phyloP scores from a whole-genome alignment of 2,113 vertebrate genomes.

The Paradoxurus hermaphroditus region DNA sequence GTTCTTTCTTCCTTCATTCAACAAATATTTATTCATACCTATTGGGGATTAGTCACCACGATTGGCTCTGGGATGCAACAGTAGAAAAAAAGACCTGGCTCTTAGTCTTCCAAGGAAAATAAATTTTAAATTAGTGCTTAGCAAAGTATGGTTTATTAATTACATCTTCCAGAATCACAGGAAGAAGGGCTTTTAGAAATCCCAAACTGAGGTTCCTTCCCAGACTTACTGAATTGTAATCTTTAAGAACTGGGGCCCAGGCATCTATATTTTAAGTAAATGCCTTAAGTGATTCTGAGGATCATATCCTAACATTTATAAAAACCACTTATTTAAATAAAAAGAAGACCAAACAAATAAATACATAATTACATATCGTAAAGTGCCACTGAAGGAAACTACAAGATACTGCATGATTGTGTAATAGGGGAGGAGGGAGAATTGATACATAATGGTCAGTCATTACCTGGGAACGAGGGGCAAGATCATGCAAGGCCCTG shows the following conservation, averaged over 20 bases:
- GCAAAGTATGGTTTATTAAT: not conserved
- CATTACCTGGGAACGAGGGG: not conserved
- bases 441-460: not conserved
- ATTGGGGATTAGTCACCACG: not conserved
- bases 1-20: not conserved
- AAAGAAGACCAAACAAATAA: not conserved
- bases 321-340: not conserved
- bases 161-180: not conserved
- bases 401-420: not conserved
- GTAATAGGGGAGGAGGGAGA: not conserved
- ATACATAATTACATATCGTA: not conserved
- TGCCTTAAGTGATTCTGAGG: not conserved
- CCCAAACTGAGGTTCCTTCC: not conserved
- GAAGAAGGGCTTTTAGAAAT: not conserved
- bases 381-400: not conserved
- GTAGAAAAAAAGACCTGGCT: not conserved
- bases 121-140: not conserved
- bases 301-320: not conserved
- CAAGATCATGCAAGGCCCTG: not conserved
- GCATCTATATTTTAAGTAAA: not conserved
- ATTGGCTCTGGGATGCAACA: not conserved
- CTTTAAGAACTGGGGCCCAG: not conserved
- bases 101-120: not conserved
- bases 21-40: not conserved
- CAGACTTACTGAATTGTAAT: not conserved